Evolutionary conservation across 2,797 vertebrate genomes (phyloP), one percentile per base, ranked within the genome.

Genomic region (Tenualosa thibaudeaui): DNA sequence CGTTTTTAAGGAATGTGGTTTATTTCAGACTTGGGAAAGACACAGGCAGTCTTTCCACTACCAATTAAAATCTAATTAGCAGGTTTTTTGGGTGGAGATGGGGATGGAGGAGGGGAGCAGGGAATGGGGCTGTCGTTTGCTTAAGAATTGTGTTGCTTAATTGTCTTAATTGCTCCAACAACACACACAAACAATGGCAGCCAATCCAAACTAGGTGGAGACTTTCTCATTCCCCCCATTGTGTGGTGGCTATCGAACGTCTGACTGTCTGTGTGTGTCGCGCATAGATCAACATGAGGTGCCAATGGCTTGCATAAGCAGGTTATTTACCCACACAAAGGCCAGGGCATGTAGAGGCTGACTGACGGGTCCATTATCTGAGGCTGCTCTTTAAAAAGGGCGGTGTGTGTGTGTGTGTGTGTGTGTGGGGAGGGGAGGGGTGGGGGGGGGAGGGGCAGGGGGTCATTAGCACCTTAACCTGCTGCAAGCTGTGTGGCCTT

Each of bases 381-480:
- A 82, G 87, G 91, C 89, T 89, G 92, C 91, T 92, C 91, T 94
- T 95, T 93, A 92, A 94, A 93, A 54, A 54, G 53, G 13, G 92
- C 87, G 89, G 89, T 9, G n/a, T 9, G 22, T 22, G 60, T 22
- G 60, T 9, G 60, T 65, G 60, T 17, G n/a, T n/a, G n/a, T n/a
- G n/a, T n/a, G 54, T 17, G 19, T 58, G 92, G 91, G 88, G 89
- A n/a, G n/a, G n/a, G n/a, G n/a, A n/a, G n/a, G n/a, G n/a, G n/a
- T n/a, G n/a, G 89, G 89, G 90, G 91, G 92, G 94, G 90, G 87
- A 5, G 46, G 7, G 31, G 31, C 31, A 31, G 31, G 90, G 92
- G 92, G 94, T 93, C 94, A 96, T 95, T 95, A 95, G 94, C 94
- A 95, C 94, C 94, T 95, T 93, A 91, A 91, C 93, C 91, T 93